Percentiles rank a stretch among this genome's conserved stretches.
These are phyloP conservation scores for Daubentonia madagascariensis DNA, from an alignment of 2,113 vertebrate species.

Conservation along the genomic window DNA sequence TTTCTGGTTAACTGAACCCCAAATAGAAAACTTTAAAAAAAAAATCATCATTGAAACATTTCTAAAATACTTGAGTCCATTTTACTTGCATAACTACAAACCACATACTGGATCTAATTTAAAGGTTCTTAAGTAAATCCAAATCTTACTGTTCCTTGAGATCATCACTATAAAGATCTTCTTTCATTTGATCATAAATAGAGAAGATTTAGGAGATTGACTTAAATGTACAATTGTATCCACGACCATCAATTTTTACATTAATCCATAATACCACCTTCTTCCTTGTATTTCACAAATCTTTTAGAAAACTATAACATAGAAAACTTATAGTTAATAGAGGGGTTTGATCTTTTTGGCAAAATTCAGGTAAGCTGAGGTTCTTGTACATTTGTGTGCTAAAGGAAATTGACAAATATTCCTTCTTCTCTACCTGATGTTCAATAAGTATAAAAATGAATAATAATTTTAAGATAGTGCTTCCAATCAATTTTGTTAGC, in stretches of 20 bases:
- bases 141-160: slow-evolving; percentile 6
- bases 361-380: background rate
- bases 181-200: slow-evolving; percentile 18
- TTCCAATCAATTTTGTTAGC: background rate
- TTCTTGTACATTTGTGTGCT: background rate
- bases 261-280: background rate
- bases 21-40: background rate
- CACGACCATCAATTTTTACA: background rate
- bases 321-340: background rate
- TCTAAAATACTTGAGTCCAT: slow-evolving; percentile 35
- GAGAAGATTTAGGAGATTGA: background rate
- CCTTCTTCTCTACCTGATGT: background rate
- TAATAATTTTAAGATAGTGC: background rate
- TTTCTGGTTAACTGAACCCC: slow-evolving; percentile 67
- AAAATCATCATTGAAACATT: background rate
- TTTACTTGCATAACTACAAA: slow-evolving; percentile 5
- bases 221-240: background rate
- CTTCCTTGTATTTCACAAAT: background rate
- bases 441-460: background rate
- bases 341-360: background rate
- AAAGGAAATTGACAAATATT: slow-evolving; percentile 12
- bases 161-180: background rate
- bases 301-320: background rate
- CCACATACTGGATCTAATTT: background rate
- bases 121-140: slow-evolving; percentile 33